phyloP scores from a whole-genome alignment of 2,888 invertebrate species.

The Agapetus fuscipes region DNA sequence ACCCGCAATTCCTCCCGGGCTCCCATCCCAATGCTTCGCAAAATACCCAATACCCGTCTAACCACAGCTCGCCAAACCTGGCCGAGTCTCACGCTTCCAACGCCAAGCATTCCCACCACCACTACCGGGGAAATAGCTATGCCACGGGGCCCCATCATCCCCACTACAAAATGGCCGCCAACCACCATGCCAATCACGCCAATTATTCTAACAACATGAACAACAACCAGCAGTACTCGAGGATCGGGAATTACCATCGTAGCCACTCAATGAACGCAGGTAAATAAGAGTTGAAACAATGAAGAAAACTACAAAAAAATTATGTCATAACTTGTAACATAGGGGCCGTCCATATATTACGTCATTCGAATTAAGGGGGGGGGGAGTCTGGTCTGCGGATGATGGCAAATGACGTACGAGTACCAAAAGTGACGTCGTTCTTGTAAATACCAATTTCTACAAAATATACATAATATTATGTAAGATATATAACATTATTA shows the following conservation, averaged over 20 bases:
- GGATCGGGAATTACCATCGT: slow-evolving; percentile 44
- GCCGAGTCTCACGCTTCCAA: slow-evolving; percentile 47
- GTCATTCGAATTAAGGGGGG: no score
- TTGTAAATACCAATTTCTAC: no score
- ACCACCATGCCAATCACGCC: slow-evolving; percentile 30
- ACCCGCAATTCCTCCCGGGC: slow-evolving; percentile 88
- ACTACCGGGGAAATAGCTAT: slow-evolving; percentile 48
- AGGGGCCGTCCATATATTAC: no score
- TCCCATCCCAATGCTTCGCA: slow-evolving; percentile 65
- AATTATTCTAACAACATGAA: slow-evolving; percentile 31
- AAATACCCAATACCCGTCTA: slow-evolving; percentile 40
- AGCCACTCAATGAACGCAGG: slow-evolving; percentile 33
- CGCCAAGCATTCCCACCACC: slow-evolving; percentile 50
- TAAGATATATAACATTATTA: no score
- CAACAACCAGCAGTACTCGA: slow-evolving; percentile 42
- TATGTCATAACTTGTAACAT: no score
- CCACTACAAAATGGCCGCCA: slow-evolving; percentile 35
- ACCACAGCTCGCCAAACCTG: slow-evolving; percentile 33
- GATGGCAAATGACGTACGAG: no score
- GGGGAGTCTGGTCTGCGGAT: no score
- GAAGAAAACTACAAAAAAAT: no score
- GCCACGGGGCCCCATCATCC: slow-evolving; percentile 29
- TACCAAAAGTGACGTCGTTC: no score
- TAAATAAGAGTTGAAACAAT: no score
- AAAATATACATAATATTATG: no score